These are phyloP conservation scores for Muscicapa adusta DNA, from an alignment of 2,113 vertebrate species.

Conservation along the genomic window DNA sequence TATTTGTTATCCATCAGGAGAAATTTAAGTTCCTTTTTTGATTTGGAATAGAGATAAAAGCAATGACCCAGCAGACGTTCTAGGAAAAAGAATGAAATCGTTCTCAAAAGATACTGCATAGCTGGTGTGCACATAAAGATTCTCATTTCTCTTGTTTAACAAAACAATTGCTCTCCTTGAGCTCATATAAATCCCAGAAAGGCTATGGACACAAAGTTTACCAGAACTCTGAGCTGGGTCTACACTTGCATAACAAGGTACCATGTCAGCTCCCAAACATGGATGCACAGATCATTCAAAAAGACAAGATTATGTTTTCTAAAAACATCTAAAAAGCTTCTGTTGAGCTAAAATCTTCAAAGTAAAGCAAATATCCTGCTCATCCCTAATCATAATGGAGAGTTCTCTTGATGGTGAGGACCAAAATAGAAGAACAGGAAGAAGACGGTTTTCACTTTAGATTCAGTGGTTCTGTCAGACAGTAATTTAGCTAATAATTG, in stretches of 20 bases:
- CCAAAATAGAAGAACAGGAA: constrained; percentile 9
- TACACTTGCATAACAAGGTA: not conserved
- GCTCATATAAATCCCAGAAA: not conserved
- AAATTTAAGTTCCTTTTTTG: not conserved
- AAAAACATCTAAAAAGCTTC: not conserved
- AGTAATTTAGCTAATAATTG: not conserved
- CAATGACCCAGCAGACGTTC: not conserved
- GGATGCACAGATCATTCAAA: not conserved
- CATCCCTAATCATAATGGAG: not conserved
- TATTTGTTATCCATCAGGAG: not conserved
- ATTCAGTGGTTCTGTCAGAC: not conserved
- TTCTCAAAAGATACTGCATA: not conserved
- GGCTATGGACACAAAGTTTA: not conserved
- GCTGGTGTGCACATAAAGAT: not conserved
- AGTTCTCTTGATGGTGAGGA: not conserved
- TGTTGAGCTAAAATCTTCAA: not conserved
- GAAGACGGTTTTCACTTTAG: not conserved
- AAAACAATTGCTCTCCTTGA: not conserved
- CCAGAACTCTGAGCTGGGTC: not conserved
- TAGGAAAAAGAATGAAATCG: not conserved
- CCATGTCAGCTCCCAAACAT: not conserved
- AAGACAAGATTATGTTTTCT: not conserved
- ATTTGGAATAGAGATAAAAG: not conserved
- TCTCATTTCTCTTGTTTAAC: not conserved
- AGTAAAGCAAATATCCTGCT: not conserved